Conservation (phyloP, 2,797 vertebrate species). For the Nyctibius grandis region DNA sequence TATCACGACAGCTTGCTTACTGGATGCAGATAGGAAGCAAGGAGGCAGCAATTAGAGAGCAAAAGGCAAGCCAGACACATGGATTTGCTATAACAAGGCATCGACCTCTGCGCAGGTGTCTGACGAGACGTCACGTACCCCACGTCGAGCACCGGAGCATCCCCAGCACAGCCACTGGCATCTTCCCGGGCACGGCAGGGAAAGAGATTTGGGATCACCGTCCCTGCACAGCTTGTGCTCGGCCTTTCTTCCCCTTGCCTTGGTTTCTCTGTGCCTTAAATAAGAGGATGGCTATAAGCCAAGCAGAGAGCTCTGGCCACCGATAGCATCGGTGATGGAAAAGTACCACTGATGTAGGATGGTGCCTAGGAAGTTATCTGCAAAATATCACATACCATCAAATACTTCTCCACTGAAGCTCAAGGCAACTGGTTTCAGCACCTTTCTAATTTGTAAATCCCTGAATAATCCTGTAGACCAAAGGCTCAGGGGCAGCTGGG, state of each 20-base stretch:
- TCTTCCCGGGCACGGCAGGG: accelerated
- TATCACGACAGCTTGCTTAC: not conserved
- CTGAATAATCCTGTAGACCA: not conserved
- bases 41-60: not conserved
- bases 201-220: not conserved
- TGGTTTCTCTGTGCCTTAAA: not conserved
- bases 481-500: not conserved
- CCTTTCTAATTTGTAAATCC: not conserved
- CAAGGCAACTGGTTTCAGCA: not conserved
- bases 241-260: not conserved
- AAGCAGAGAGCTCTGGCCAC: not conserved
- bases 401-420: not conserved
- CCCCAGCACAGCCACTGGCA: not conserved
- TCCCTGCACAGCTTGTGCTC: not conserved
- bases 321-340: not conserved
- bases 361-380: not conserved
- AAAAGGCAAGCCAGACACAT: conserved; percentile 3
- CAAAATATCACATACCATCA: not conserved
- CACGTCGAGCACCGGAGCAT: accelerated
- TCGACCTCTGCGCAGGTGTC: not conserved
- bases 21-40: conserved; percentile 21
- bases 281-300: not conserved
- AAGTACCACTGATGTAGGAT: not conserved
- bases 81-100: not conserved
- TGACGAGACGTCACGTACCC: accelerated